Evolutionary conservation across 2,113 vertebrate genomes (phyloP), one percentile per base, ranked within the genome.

Genomic region (Antechinus flavipes): DNA sequence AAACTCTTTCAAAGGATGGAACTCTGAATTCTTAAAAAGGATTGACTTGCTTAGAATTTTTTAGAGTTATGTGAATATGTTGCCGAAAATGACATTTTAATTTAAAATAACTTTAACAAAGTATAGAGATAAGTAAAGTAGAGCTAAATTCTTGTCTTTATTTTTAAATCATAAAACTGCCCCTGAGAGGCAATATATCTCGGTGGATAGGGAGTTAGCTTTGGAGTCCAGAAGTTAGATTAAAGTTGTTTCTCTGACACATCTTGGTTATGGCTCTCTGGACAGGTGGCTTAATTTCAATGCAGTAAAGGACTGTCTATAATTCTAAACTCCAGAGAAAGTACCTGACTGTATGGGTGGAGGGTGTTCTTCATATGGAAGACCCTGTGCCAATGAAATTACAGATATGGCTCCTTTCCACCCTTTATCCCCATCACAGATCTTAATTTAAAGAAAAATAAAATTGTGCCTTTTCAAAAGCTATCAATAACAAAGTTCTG

Each of bases 21-120:
- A 68, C 30, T 68, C 58, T 68, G 30, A 68, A 68, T 68, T 68
- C 58, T 68, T 68, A 1, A 68, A 16, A 68, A 35, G 58, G 58
- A 68, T 12, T 68, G 58, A 68, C 58, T 58, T 58, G 25, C 56
- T 61, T 35, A 68, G 58, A 14, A 10, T 68, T 68, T 90, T 42
- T 92, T 92, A 93, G 52, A 94, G 91, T 90, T 94, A 91, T 76
- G 46, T 90, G 53, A 54, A 42, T 91, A 55, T 61, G 68, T 93
- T 95, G 46, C 46, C 93, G 55, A 16, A 1, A 94, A 58, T 91
- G 93, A 89, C 90, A 61, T 61, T 61, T 61, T 61, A 30, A 30
- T 2, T 61, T 61, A 61, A 11, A 30, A 61, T 61, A 61, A 61
- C 58, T 61, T 30, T 10, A 9, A 9, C 27, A 61, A 30, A 61